A percentile compares a stretch with the other conserved stretches of the same genome.
Conservation (phyloP, 2,888 invertebrate species). For the Dilophus febrilis region DNA sequence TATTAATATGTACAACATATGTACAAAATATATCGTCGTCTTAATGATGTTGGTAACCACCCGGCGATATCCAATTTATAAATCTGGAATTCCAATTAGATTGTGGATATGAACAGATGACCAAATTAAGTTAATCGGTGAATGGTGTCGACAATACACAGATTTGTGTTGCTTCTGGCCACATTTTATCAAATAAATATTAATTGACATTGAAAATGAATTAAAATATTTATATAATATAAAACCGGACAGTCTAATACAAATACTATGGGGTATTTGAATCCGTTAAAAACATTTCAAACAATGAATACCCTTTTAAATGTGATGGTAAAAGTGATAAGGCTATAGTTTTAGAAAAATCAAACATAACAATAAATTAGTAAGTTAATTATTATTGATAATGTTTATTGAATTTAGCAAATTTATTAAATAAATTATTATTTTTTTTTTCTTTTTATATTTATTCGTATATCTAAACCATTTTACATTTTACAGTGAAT, state of each 20-base stretch:
- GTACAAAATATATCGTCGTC: neutral
- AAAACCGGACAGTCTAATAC: slow-evolving; percentile 3
- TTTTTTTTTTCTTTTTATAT: no score
- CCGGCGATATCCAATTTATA: slow-evolving; percentile 1
- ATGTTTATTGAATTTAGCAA: no score
- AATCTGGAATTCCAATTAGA: slow-evolving; percentile 14
- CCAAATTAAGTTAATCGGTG: slow-evolving; percentile 10
- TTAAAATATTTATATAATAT: slow-evolving; percentile 6
- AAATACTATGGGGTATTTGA: slow-evolving; percentile 7
- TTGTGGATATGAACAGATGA: slow-evolving; percentile 14
- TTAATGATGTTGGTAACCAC: neutral
- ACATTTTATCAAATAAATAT: slow-evolving; percentile 9
- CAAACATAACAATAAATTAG: no score
- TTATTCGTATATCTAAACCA: no score
- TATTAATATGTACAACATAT: neutral
- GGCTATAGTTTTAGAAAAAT: no score
- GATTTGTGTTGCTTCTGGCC: slow-evolving; percentile 6
- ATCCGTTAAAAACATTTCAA: slow-evolving; percentile 4
- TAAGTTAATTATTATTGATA: no score
- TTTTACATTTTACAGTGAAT: no score
- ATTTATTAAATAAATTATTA: no score
- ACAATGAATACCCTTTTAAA: slow-evolving; percentile 10
- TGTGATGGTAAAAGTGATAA: no score
- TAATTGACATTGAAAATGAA: slow-evolving; percentile 8
- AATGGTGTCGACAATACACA: slow-evolving; percentile 13